Base-by-base conservation (phyloP, 2,797 vertebrate species). In the Paguma larvata region DNA sequence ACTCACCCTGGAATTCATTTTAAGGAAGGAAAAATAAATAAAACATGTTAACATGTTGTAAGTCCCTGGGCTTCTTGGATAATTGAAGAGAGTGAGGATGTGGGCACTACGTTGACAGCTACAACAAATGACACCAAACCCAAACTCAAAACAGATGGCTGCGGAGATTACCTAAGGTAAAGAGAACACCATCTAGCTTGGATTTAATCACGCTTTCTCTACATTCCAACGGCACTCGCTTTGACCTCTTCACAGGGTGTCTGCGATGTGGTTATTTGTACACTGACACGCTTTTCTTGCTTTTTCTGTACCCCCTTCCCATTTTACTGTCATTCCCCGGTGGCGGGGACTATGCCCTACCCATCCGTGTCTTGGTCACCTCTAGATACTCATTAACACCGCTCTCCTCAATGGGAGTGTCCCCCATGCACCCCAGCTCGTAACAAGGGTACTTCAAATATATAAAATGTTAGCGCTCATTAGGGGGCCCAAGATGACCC, bases 101-200 rank as follows among this genome's bases (percentile, higher is more conserved):
- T 89, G 62, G 82, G 67, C 67, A 67, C 68, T 44, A 16, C 46
- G 41, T 48, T 67, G 63, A 94, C 67, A 90, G 65, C 56, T 53
- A 80, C 34, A 86, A 87, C 46, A 53, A 86, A 70, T n/a, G 2
- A 21, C 38, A 84, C 53, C 86, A 86, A 91, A 89, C 59, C 56
- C 83, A 89, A 92, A 89, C 73, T 79, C 53, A 6, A 41, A 87
- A 80, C 89, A 95, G 94, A 97, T 65, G 89, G 84, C 16, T 30
- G 14, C 10, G 70, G n/a, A 5, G 48, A 88, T 13, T 14, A 83
- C 67, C 86, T 46, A 51, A 30, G 44, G 87, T 68, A 84, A 95
- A 68, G 72, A 70, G 86, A 89, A 75, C 3, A 46, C 68, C n/a
- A 6, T 8, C 9, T 32, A 18, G 34, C 62, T 78, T 46, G 63